A percentile compares a stretch with the other conserved stretches of the same genome.
Conservation (phyloP, 1,140 invertebrate species). For the Metaphire vulgaris region DNA sequence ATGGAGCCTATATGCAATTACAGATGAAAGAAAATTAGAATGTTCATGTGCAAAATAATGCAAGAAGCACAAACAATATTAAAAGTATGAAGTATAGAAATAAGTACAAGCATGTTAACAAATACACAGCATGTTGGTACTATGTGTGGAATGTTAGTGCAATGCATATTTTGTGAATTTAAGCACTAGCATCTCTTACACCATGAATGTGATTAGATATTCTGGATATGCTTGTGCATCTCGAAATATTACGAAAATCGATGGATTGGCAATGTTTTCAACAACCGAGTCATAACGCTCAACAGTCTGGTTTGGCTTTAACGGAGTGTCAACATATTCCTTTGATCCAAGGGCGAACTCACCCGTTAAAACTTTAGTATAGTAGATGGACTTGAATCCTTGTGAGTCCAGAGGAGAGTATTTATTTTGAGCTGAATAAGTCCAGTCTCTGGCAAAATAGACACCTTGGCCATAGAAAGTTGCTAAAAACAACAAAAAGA, state of each 20-base stretch:
- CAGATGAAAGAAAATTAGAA: too few relatives aligned
- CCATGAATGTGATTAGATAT: conserved; percentile 33
- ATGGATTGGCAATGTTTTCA: conserved; percentile 31
- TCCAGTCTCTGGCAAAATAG: conserved; percentile 13
- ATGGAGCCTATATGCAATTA: too few relatives aligned
- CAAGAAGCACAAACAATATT: too few relatives aligned
- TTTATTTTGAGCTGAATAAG: background rate
- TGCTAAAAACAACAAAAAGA: too few relatives aligned
- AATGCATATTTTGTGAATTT: too few relatives aligned
- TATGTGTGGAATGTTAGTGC: too few relatives aligned
- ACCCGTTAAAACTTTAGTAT: conserved; percentile 34
- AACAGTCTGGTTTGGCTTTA: conserved; percentile 19
- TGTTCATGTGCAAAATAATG: too few relatives aligned
- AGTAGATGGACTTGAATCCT: conserved; percentile 34
- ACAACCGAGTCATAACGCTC: conserved; percentile 37
- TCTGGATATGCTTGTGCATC: conserved; percentile 44
- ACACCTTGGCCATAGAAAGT: conserved; percentile 12
- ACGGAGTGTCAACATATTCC: conserved; percentile 34
- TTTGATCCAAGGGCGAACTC: conserved; percentile 29
- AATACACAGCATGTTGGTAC: too few relatives aligned
- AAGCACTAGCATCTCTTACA: too few relatives aligned
- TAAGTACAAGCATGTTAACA: too few relatives aligned
- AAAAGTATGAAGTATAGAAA: too few relatives aligned
- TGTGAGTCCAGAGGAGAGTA: background rate
- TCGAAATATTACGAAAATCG: conserved; percentile 40